Conservation (phyloP, 2,888 invertebrate genomes). For the Dione juno region DNA sequence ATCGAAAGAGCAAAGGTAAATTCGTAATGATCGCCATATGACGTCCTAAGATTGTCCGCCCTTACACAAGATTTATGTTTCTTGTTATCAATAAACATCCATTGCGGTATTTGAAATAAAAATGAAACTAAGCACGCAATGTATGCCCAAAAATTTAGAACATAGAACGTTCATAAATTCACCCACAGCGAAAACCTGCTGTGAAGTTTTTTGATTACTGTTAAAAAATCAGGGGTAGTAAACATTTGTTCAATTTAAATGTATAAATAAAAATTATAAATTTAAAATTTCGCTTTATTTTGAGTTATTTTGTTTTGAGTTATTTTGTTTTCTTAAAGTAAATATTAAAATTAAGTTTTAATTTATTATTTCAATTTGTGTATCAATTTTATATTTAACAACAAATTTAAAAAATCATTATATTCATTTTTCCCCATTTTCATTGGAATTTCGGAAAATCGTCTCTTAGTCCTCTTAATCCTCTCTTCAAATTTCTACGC, state of each 20-base stretch:
- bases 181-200: conserved; percentile 41
- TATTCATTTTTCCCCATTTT: no score
- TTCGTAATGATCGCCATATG: conserved; percentile 76
- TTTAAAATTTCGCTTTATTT: no score
- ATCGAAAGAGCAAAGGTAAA: conserved; percentile 74
- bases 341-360: no score
- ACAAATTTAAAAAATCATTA: no score
- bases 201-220: conserved; percentile 41
- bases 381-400: no score
- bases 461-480: no score
- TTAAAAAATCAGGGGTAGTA: conserved; percentile 42
- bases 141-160: conserved; percentile 43
- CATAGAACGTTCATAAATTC: conserved; percentile 37
- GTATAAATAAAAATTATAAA: neutral
- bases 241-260: conserved; percentile 51
- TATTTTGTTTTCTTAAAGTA: no score
- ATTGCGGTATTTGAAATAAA: conserved; percentile 50
- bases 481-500: no score
- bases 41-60: conserved; percentile 68
- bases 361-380: no score
- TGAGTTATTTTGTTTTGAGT: no score
- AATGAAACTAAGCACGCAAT: conserved; percentile 55
- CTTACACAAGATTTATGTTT: conserved; percentile 66
- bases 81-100: conserved; percentile 53
- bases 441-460: no score